These are phyloP conservation scores for Ophiodon elongatus DNA, from an alignment of 2,113 vertebrate species.

Conservation along the genomic window DNA sequence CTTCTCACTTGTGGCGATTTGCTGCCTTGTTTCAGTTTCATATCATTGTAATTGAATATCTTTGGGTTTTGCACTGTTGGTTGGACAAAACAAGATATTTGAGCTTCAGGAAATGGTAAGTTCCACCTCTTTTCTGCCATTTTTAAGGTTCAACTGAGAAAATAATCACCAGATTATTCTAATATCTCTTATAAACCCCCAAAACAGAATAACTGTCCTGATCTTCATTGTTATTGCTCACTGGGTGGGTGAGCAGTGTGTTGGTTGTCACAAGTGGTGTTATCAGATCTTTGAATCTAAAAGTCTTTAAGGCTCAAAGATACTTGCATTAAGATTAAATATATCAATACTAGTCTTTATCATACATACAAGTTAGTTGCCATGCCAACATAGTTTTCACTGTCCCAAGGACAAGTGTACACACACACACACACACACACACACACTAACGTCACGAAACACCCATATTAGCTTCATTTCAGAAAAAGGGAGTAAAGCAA, in stretches of 20 bases:
- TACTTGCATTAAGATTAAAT: background rate
- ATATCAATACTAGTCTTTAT: background rate
- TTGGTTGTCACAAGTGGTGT: slow-evolving; percentile 16
- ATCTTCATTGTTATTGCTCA: background rate
- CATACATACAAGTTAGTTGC: background rate
- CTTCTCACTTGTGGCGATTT: background rate
- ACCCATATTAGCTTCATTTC: slow-evolving; percentile 19
- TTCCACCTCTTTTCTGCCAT: background rate
- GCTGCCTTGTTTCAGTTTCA: background rate
- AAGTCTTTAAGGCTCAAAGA: background rate
- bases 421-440: background rate
- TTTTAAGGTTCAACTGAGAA: background rate
- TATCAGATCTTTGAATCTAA: background rate
- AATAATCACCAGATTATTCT: background rate
- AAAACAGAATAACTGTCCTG: background rate
- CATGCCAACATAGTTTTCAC: background rate
- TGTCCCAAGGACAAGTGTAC: background rate
- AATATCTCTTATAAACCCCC: background rate
- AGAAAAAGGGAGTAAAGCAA: slow-evolving; percentile 19
- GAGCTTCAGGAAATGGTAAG: background rate
- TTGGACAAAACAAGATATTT: background rate
- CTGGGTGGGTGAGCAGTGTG: no score
- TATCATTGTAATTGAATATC: background rate
- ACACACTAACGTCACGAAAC: background rate
- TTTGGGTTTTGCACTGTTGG: background rate